Conservation (phyloP, 1,140 invertebrate species). For the Akabosia matsudoensis region DNA sequence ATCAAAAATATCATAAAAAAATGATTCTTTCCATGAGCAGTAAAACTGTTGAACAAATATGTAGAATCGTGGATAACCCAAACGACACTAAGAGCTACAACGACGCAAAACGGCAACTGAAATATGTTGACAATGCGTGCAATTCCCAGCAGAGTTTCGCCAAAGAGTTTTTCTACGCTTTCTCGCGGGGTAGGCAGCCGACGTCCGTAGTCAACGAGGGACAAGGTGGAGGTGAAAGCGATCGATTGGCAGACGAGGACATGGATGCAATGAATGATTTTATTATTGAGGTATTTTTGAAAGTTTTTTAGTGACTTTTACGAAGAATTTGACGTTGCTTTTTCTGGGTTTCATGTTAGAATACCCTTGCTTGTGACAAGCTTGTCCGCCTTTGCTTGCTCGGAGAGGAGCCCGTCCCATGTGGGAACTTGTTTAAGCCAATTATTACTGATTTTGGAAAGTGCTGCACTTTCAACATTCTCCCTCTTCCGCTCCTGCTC, state of each 20-base stretch:
- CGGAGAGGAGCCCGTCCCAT: conserved; percentile 2
- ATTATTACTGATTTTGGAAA: conserved; percentile 35
- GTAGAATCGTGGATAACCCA: too few species aligned
- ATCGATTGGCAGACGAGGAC: background rate
- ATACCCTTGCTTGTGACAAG: conserved; percentile 34
- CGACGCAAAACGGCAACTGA: background rate
- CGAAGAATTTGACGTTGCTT: background rate
- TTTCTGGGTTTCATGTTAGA: background rate
- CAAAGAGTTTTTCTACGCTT: conserved; percentile 26
- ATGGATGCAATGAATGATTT: conserved; percentile 8
- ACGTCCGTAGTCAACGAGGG: background rate
- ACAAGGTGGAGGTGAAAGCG: background rate
- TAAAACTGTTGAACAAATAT: too few species aligned
- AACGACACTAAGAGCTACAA: too few species aligned
- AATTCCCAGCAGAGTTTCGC: conserved; percentile 28
- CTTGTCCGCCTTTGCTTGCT: conserved; percentile 27
- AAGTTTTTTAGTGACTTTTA: background rate
- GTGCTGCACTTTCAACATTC: conserved; percentile 37
- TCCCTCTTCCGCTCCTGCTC: conserved; percentile 8
- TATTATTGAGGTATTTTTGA: background rate
- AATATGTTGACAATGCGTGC: conserved; percentile 15
- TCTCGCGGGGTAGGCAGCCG: conserved; percentile 26
- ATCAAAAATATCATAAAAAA: background rate
- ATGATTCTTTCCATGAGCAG: background rate
- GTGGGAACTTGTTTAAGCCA: conserved; percentile 27